Conservation (phyloP, 35 echinoderm and acorn worm genomes). For the Ophiothrix spiculata region DNA sequence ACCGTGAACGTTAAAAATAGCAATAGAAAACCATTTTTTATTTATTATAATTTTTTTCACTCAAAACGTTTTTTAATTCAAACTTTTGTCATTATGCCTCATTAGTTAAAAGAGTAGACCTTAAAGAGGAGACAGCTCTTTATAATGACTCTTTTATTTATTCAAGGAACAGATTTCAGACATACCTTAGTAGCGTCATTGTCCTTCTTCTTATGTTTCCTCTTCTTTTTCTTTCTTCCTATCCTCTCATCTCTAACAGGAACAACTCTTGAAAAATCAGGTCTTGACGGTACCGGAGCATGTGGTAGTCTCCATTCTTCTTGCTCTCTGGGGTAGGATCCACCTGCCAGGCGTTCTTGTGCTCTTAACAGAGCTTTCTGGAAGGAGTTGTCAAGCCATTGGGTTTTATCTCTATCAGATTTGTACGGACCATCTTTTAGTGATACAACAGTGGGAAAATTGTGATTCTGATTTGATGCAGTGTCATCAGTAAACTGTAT, state of each 20-base stretch:
- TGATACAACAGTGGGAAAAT: background rate
- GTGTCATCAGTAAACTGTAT: no score
- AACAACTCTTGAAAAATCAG: slow-evolving; percentile 64
- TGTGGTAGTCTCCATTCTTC: slow-evolving; percentile 85
- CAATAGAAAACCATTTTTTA: no score
- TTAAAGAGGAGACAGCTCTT: no score
- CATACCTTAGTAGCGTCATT: no score
- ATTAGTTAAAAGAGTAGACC: no score
- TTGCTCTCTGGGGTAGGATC: slow-evolving; percentile 46
- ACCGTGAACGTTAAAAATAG: no score
- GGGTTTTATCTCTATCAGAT: slow-evolving; percentile 26
- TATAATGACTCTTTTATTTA: no score
- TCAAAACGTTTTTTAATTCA: no score
- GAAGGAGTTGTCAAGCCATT: slow-evolving; percentile 65
- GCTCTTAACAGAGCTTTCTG: slow-evolving; percentile 56
- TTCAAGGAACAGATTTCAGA: no score
- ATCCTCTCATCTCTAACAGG: background rate
- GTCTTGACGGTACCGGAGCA: slow-evolving; percentile 74
- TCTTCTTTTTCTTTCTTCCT: slow-evolving; percentile 17
- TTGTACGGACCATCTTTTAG: background rate
- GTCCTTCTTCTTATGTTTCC: slow-evolving; percentile 19
- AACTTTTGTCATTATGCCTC: no score
- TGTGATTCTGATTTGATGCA: background rate
- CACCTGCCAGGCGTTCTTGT: slow-evolving; percentile 35
- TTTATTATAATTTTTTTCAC: no score